phyloP scores from a whole-genome alignment of 2,888 invertebrate species.

The Xestia ashworthii region DNA sequence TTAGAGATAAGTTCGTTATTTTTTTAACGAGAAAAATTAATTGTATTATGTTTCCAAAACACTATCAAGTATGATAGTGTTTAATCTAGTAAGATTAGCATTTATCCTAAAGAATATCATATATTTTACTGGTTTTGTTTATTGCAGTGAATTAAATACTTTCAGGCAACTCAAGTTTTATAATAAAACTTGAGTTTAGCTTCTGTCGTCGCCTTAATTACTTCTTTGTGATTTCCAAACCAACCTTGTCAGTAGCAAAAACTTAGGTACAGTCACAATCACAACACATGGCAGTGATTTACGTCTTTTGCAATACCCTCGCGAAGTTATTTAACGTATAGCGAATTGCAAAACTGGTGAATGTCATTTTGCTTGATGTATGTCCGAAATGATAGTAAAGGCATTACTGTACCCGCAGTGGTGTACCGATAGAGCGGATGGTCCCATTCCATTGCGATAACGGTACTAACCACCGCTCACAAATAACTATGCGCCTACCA shows the following conservation, averaged over 20 bases:
- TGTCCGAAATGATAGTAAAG: constrained; percentile 71
- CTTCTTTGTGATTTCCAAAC: constrained; percentile 36
- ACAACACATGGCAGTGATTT: constrained; percentile 38
- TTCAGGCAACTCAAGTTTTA: no score
- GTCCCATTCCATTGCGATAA: constrained; percentile 85
- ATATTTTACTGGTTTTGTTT: no score
- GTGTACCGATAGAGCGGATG: constrained; percentile 85
- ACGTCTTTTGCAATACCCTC: constrained; percentile 49
- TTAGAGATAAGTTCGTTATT: no score
- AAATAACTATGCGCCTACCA: constrained; percentile 71
- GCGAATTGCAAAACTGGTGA: constrained; percentile 65
- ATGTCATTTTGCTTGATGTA: constrained; percentile 68
- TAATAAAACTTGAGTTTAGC: no score
- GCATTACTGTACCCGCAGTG: constrained; percentile 67
- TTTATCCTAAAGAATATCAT: no score
- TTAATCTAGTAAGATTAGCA: no score
- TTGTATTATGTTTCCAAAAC: no score
- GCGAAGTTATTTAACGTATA: constrained; percentile 55
- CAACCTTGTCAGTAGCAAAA: constrained; percentile 54
- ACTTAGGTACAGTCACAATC: constrained; percentile 28
- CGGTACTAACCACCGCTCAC: constrained; percentile 81
- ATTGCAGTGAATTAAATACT: no score
- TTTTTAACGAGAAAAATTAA: no score
- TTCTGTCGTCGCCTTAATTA: constrained; percentile 1
- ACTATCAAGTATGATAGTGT: no score